A percentile compares a stretch with the other conserved stretches of the same genome.
These are phyloP conservation scores for Limnephilus auricula DNA, from an alignment of 2,888 invertebrate species.

Conservation along the genomic window DNA sequence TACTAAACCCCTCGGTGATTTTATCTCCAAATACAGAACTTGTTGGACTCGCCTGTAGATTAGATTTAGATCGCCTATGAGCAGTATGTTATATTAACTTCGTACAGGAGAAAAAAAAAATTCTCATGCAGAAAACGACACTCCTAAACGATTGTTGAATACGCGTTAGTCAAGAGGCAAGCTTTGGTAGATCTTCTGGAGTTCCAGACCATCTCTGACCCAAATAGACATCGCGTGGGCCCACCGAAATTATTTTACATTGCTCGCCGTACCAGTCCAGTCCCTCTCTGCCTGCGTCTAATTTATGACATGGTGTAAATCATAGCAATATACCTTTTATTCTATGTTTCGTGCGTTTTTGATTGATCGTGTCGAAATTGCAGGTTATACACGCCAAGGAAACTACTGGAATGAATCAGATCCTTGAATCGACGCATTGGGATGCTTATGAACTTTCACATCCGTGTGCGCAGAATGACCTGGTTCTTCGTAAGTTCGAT, in stretches of 20 bases:
- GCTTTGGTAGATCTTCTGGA: neutral
- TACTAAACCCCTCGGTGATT: neutral
- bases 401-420: constrained; percentile 34
- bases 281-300: neutral
- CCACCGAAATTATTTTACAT: neutral
- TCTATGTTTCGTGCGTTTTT: neutral
- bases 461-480: constrained; percentile 16
- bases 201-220: neutral
- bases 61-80: neutral
- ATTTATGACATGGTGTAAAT: neutral
- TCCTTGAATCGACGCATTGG: constrained; percentile 31
- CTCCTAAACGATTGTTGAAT: neutral
- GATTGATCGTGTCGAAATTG: neutral
- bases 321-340: neutral
- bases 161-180: neutral
- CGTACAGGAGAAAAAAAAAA: neutral
- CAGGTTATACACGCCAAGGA: neutral
- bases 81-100: neutral
- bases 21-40: neutral
- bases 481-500: constrained; percentile 16
- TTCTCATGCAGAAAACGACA: neutral
- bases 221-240: neutral
- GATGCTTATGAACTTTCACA: constrained; percentile 18
- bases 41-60: neutral
- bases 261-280: neutral